Evolutionary conservation across 2,797 vertebrate species (phyloP).

Genomic region (Microhierax caerulescens): DNA sequence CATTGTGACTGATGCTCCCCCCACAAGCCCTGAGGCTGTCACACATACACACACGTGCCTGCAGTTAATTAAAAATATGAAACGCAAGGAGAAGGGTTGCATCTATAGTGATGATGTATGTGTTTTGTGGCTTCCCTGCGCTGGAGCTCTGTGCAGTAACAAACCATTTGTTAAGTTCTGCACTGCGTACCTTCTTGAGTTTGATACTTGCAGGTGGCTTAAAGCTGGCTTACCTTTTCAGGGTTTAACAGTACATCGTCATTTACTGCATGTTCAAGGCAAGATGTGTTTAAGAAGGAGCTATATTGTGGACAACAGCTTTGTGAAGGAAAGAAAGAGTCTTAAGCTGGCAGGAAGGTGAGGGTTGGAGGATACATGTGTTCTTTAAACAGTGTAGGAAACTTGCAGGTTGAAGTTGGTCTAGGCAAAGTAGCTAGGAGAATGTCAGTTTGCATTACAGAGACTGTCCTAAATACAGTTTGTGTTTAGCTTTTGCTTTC

Average conservation of each 20-base stretch:
- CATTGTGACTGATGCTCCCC: neutral
- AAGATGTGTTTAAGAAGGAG: neutral
- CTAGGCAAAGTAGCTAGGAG: neutral
- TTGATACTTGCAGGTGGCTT: neutral
- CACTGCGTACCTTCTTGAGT: neutral
- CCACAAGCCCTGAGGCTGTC: neutral
- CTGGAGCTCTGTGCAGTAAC: neutral
- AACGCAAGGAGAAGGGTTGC: neutral
- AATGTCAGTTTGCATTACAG: neutral
- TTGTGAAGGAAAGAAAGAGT: neutral
- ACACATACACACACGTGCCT: accelerated
- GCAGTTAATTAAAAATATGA: neutral
- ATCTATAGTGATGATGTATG: accelerated
- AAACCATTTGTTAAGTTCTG: neutral
- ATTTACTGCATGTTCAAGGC: neutral
- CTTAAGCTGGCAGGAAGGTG: neutral
- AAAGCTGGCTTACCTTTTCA: neutral
- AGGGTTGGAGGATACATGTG: neutral
- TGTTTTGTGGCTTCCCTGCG: accelerated
- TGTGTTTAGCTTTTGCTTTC: neutral
- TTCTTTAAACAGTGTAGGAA: neutral
- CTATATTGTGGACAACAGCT: neutral
- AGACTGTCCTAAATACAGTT: neutral
- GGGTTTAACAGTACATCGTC: neutral
- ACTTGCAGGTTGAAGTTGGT: neutral